Evolutionary conservation across 2,888 invertebrate species (phyloP).

Genomic region (Melipona bicolor): DNA sequence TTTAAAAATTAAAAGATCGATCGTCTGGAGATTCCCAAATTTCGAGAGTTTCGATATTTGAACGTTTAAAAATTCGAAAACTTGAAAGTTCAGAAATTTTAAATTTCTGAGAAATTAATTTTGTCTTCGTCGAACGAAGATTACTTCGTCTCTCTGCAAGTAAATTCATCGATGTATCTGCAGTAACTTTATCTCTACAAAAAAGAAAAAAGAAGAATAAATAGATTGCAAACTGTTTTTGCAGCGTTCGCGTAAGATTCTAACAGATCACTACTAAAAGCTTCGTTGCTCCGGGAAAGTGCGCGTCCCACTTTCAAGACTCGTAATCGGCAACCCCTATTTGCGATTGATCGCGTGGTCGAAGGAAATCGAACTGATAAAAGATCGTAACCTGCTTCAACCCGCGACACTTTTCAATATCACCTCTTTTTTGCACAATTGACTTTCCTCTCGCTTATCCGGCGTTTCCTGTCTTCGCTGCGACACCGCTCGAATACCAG

Average conservation of each 20-base stretch:
- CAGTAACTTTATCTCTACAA: neutral
- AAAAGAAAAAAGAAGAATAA: neutral
- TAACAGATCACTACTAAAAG: slow-evolving; percentile 44
- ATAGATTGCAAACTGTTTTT: neutral
- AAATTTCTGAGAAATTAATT: neutral
- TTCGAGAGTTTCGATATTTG: neutral
- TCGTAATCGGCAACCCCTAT: slow-evolving; percentile 50
- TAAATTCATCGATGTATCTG: neutral
- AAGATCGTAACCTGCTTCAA: slow-evolving; percentile 45
- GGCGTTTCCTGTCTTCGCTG: neutral
- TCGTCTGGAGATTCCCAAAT: too few relatives aligned
- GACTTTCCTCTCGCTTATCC: neutral
- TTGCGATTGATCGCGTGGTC: slow-evolving; percentile 27
- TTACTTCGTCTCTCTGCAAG: too few relatives aligned
- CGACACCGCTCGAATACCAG: too few relatives aligned
- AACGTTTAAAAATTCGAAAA: neutral
- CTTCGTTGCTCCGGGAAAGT: slow-evolving; percentile 56
- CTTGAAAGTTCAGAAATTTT: neutral
- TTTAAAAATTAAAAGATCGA: too few relatives aligned
- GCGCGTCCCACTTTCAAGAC: slow-evolving; percentile 45
- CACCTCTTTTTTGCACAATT: neutral
- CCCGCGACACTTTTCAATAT: slow-evolving; percentile 18
- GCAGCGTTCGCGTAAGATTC: slow-evolving; percentile 10
- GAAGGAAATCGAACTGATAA: slow-evolving; percentile 9
- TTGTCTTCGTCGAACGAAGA: too few relatives aligned